Evolutionary conservation across 1,140 invertebrate species (phyloP).

Genomic region (Cydia pomonella): DNA sequence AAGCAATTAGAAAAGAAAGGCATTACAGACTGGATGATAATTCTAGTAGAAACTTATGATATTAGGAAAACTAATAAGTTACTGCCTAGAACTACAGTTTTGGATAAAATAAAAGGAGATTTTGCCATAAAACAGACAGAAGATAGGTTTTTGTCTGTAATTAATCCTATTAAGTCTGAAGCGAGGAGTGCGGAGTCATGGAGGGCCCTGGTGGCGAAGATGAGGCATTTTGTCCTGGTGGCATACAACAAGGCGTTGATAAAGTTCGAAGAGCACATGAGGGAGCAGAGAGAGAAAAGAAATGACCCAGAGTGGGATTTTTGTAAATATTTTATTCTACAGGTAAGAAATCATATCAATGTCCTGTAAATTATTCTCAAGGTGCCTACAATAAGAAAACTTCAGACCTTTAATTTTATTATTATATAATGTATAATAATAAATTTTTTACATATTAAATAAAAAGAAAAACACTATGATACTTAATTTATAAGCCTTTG

Average conservation of each 20-base stretch:
- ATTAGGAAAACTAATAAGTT: conserved; percentile 95
- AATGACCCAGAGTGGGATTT: conserved; percentile 97
- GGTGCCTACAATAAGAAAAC: too few relatives aligned
- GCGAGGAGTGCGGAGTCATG: conserved; percentile 94
- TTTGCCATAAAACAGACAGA: conserved; percentile 94
- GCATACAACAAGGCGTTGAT: conserved; percentile 93
- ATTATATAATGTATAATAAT: too few relatives aligned
- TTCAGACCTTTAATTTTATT: too few relatives aligned
- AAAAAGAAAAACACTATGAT: too few relatives aligned
- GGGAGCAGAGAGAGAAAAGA: conserved; percentile 93
- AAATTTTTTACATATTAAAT: too few relatives aligned
- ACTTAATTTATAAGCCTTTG: too few relatives aligned
- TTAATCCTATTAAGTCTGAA: conserved; percentile 95
- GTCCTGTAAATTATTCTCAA: too few relatives aligned
- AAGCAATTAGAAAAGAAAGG: conserved; percentile 87
- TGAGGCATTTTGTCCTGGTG: conserved; percentile 91
- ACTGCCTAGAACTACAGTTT: conserved; percentile 93
- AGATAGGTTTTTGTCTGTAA: conserved; percentile 92
- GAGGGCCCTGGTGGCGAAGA: conserved; percentile 89
- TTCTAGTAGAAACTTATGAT: conserved; percentile 95
- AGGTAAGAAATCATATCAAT: conserved; percentile 83
- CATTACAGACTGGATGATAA: conserved; percentile 96
- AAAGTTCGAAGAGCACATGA: conserved; percentile 95
- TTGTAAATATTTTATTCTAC: conserved; percentile 95
- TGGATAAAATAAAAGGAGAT: conserved; percentile 96